Evolutionary conservation across 92 coral and sea anemone species (phyloP).

Genomic region (Isaurus tuberculatus): DNA sequence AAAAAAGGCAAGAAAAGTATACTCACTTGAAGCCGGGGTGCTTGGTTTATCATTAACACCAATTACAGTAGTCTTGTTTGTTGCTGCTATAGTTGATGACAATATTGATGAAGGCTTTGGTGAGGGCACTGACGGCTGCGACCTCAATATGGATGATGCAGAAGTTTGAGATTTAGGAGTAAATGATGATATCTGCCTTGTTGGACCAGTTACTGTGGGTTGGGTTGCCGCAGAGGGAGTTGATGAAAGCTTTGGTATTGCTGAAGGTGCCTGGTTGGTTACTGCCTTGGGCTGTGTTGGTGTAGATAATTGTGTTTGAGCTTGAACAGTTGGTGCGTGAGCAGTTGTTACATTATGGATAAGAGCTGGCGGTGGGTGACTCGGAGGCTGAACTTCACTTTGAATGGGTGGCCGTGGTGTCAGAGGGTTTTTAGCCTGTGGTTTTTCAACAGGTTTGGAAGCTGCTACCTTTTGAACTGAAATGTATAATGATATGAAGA

Average conservation of each 20-base stretch:
- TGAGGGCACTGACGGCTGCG: slow-evolving; percentile 41
- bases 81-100: slow-evolving; percentile 38
- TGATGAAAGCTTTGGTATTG: slow-evolving; percentile 12
- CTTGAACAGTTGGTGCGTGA: slow-evolving; percentile 13
- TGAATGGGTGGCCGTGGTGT: neutral
- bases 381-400: neutral
- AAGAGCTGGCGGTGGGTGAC: slow-evolving; percentile 10
- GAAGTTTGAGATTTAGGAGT: slow-evolving; percentile 34
- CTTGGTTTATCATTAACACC: slow-evolving; percentile 19
- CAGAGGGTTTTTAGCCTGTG: neutral
- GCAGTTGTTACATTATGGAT: slow-evolving; percentile 10
- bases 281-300: neutral
- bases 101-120: slow-evolving; percentile 45
- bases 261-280: neutral
- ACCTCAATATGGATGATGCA: slow-evolving; percentile 19
- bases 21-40: slow-evolving; percentile 18
- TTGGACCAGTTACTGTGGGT: neutral
- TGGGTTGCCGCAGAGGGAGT: slow-evolving; percentile 9
- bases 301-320: neutral
- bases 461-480: slow-evolving; percentile 17
- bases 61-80: slow-evolving; percentile 21
- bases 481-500: slow-evolving; percentile 5
- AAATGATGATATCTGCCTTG: slow-evolving; percentile 24
- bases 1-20: no score
- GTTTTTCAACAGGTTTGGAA: slow-evolving; percentile 39